Conservation (phyloP, 2,113 vertebrate genomes). For the Puntigrus tetrazona region DNA sequence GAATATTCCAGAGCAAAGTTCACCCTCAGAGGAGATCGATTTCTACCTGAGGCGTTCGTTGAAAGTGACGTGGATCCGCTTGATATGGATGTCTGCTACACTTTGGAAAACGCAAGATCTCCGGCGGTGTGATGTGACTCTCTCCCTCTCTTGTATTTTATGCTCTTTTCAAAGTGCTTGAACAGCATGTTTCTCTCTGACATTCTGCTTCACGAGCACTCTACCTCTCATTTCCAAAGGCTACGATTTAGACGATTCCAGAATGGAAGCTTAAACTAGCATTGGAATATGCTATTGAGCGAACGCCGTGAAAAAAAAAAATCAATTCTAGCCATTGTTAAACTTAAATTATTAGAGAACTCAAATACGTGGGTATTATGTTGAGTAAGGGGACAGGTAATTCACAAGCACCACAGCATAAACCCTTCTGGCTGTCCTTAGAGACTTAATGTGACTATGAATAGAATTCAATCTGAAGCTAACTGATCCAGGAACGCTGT, state of each 20-base stretch:
- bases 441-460: constrained; percentile 12
- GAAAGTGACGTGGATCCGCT: constrained; percentile 11
- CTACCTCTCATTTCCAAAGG: constrained; percentile 21
- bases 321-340: not conserved
- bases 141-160: not conserved
- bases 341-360: constrained; percentile 17
- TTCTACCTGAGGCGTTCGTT: constrained; percentile 16
- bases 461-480: constrained; percentile 31
- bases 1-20: constrained; percentile 40
- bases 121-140: not conserved
- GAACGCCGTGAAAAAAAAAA: not conserved
- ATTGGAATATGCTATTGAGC: constrained; percentile 12
- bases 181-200: constrained; percentile 7
- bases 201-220: not conserved
- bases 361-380: constrained; percentile 7
- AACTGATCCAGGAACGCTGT: not conserved
- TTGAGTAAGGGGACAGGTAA: not conserved
- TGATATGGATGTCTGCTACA: constrained; percentile 14
- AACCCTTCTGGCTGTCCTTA: not conserved
- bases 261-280: not conserved
- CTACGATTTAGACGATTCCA: not conserved
- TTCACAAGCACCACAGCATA: not conserved
- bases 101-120: constrained; percentile 26
- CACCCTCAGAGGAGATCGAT: constrained; percentile 36
- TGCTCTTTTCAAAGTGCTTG: constrained; percentile 26